Conservation (phyloP, 2,888 invertebrate genomes). For the Yponomeuta evonymella region DNA sequence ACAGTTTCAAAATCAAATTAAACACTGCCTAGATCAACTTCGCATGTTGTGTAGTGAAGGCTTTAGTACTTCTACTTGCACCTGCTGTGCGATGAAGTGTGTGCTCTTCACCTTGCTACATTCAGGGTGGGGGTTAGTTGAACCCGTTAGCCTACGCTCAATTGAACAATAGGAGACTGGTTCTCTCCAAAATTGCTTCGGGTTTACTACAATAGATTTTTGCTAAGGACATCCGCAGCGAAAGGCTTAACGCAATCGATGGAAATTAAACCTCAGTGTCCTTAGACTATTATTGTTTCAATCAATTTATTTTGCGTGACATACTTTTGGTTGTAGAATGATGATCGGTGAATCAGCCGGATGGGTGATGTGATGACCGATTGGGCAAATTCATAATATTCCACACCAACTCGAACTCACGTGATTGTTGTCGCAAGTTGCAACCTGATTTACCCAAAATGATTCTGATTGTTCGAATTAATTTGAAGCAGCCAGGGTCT, state of each 20-base stretch:
- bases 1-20: too few species aligned
- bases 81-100: background rate
- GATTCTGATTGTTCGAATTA: too few species aligned
- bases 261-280: background rate
- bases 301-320: background rate
- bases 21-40: too few species aligned
- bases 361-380: too few species aligned
- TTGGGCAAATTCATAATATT: too few species aligned
- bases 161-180: constrained; percentile 1
- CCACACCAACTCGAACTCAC: too few species aligned
- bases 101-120: constrained; percentile 6
- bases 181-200: background rate
- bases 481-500: background rate
- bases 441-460: too few species aligned
- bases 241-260: background rate
- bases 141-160: constrained; percentile 12
- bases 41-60: too few species aligned
- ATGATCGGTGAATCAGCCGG: background rate
- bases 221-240: background rate
- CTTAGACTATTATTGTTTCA: background rate
- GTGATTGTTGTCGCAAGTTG: too few species aligned
- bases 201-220: background rate
- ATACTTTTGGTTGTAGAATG: background rate
- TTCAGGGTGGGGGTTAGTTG: background rate
- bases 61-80: background rate